Percentiles rank a stretch among this genome's conserved stretches.
phyloP scores from a whole-genome alignment of 2,797 vertebrate species.

The Scarus forsteni region DNA sequence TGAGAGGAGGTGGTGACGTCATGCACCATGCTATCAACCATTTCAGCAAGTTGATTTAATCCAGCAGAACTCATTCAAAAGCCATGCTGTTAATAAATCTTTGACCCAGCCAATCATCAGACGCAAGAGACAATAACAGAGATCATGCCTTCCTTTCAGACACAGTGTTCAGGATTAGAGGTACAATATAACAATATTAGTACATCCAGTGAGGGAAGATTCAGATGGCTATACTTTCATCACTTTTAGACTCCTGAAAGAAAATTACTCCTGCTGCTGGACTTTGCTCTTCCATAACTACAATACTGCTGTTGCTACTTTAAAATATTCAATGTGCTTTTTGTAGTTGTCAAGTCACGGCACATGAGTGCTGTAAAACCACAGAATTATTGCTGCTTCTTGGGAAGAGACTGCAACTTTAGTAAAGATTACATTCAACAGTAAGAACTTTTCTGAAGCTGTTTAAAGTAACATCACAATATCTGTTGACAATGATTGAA shows the following conservation, averaged over 20 bases:
- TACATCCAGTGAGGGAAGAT: background rate
- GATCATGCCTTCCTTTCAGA: conserved; percentile 22
- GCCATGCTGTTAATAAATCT: conserved; percentile 48
- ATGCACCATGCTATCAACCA: conserved; percentile 67
- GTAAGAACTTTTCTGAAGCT: background rate
- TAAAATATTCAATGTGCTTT: background rate
- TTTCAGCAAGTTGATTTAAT: conserved; percentile 24
- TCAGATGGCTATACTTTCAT: background rate
- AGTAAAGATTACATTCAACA: background rate
- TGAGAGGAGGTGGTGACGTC: conserved; percentile 58
- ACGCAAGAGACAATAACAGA: background rate
- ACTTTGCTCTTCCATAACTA: too few relatives aligned
- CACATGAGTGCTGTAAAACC: background rate
- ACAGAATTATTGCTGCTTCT: background rate
- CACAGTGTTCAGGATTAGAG: background rate
- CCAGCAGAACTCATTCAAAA: conserved; percentile 36
- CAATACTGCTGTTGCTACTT: background rate
- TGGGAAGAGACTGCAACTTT: too few relatives aligned
- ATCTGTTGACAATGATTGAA: background rate
- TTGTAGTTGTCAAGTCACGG: too few relatives aligned
- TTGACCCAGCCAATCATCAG: conserved; percentile 26
- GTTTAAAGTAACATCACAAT: background rate
- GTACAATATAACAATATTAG: background rate
- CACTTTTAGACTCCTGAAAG: background rate
- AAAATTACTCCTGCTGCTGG: too few relatives aligned